A percentile compares a stretch with the other conserved stretches of the same genome.
These are phyloP conservation scores for Onychomys torridus DNA, from an alignment of 2,797 vertebrate genomes.

Conservation along the genomic window DNA sequence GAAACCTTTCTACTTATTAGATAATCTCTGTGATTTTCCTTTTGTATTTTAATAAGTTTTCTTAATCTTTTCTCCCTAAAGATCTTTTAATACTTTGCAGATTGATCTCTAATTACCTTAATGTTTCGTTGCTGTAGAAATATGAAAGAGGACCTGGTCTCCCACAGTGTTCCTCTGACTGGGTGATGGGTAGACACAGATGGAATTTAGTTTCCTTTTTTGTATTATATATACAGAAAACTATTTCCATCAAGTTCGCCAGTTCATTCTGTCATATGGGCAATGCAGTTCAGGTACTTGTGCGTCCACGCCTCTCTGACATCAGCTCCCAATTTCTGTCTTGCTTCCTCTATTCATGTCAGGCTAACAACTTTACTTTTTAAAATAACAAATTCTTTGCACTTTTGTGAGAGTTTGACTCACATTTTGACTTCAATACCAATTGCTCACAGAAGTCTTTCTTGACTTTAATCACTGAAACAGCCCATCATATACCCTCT, in stretches of 20 bases:
- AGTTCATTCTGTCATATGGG: background rate
- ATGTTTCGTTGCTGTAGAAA: background rate
- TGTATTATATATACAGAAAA: constrained; percentile 17
- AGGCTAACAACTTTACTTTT: background rate
- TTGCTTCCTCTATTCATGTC: background rate
- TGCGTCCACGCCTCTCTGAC: background rate
- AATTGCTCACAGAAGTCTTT: background rate
- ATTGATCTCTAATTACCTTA: background rate
- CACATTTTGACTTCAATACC: background rate
- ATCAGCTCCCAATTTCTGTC: background rate
- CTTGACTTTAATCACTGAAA: constrained; percentile 1
- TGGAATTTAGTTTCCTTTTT: background rate
- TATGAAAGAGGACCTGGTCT: background rate
- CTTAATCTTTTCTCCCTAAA: background rate
- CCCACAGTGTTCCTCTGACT: background rate
- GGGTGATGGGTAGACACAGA: background rate
- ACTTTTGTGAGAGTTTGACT: background rate
- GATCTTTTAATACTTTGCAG: background rate
- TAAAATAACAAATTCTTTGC: background rate
- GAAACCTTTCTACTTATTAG: background rate
- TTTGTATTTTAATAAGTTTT: constrained; percentile 8
- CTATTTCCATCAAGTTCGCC: background rate
- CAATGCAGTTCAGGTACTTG: background rate
- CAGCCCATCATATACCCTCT: background rate
- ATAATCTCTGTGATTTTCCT: background rate